A percentile compares a stretch with the other conserved stretches of the same genome.
phyloP scores from a whole-genome alignment of 2,888 invertebrate genomes.

The Pseudanteris insignis region DNA sequence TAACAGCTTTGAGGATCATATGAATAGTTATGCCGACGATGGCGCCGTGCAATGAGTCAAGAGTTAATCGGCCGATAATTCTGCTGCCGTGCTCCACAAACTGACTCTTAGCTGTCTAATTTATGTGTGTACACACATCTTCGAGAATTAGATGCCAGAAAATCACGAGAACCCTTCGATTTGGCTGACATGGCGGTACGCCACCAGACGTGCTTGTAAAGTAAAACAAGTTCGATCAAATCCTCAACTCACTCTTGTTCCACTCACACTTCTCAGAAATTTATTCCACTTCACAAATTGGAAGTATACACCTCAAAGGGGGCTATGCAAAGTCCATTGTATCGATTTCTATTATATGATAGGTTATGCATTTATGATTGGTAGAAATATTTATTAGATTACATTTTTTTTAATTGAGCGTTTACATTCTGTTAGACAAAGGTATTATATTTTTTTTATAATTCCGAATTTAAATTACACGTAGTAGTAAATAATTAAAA shows the following conservation, averaged over 20 bases:
- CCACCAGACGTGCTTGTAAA: conserved; percentile 30
- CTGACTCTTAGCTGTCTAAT: conserved; percentile 44
- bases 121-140: conserved; percentile 50
- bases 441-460: no score
- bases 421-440: no score
- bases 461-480: no score
- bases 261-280: conserved; percentile 27
- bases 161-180: conserved; percentile 39
- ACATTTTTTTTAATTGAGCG: no score
- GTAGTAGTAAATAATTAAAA: no score
- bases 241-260: conserved; percentile 29
- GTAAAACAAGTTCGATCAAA: conserved; percentile 40
- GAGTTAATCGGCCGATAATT: conserved; percentile 40
- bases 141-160: conserved; percentile 35
- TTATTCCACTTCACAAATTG: conserved; percentile 27
- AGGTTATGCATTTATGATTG: no score
- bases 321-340: no score
- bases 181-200: conserved; percentile 43
- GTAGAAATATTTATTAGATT: no score
- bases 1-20: no score
- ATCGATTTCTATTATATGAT: no score
- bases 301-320: no score
- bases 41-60: conserved; percentile 36
- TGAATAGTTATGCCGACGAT: no score
- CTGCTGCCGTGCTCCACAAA: conserved; percentile 4